These are phyloP conservation scores for Cartodere bifasciata DNA, from an alignment of 2,888 invertebrate species.

Conservation along the genomic window DNA sequence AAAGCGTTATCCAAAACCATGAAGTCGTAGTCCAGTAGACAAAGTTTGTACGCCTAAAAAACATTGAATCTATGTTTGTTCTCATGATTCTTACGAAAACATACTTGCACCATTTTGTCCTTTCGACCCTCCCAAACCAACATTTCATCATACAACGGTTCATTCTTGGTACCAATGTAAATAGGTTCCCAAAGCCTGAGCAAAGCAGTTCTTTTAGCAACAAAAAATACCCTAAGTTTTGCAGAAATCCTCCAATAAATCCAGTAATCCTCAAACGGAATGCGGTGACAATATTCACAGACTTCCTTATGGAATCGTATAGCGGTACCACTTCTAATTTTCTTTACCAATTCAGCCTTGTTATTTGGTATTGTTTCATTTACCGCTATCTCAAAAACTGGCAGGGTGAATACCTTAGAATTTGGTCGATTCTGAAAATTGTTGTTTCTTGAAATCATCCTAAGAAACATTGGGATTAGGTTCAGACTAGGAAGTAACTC, in stretches of 20 bases:
- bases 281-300: conserved; percentile 20
- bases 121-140: conserved; percentile 27
- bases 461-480: no score
- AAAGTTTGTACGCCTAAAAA: conserved; percentile 21
- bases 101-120: conserved; percentile 26
- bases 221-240: conserved; percentile 22
- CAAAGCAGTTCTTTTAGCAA: conserved; percentile 19
- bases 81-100: no score
- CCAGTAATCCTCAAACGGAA: conserved; percentile 20
- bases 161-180: conserved; percentile 25
- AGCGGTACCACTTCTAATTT: conserved; percentile 22
- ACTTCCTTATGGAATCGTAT: conserved; percentile 22
- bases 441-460: no score
- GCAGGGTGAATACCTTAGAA: no score
- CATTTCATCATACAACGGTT: conserved; percentile 27
- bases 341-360: conserved; percentile 20
- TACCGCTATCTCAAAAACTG: no score
- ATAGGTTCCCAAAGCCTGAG: conserved; percentile 26
- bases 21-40: conserved; percentile 21
- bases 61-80: conserved; percentile 4
- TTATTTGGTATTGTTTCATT: no score
- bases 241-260: conserved; percentile 14
- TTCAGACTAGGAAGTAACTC: no score
- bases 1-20: conserved; percentile 22
- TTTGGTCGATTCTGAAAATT: conserved; percentile 36